Percentiles rank a stretch among this genome's conserved stretches.
Evolutionary conservation across 2,888 invertebrate species (phyloP).

Genomic region (Ecdyonurus torrentis): DNA sequence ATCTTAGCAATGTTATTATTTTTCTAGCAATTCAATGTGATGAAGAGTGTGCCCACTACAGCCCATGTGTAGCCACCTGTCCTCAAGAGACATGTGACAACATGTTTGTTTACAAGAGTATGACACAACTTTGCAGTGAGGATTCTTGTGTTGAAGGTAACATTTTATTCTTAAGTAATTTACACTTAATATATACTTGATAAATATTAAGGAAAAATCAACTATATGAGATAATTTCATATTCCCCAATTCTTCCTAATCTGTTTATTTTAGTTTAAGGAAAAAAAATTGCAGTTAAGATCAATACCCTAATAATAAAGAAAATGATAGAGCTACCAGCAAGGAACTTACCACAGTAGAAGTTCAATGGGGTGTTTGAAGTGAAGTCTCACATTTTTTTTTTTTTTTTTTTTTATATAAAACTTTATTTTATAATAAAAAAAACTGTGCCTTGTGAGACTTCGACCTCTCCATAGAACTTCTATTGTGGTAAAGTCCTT

Average conservation of each 20-base stretch:
- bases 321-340: too few species aligned
- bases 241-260: too few species aligned
- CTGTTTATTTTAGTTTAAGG: too few species aligned
- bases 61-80: slow-evolving; percentile 65
- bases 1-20: slow-evolving; percentile 13
- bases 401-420: slow-evolving; percentile 1
- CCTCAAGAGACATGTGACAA: slow-evolving; percentile 76
- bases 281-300: too few species aligned
- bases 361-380: too few species aligned
- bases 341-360: too few species aligned
- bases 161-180: slow-evolving; percentile 12
- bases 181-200: not conserved
- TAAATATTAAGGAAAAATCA: not conserved
- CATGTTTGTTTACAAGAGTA: slow-evolving; percentile 38
- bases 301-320: too few species aligned
- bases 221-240: too few species aligned
- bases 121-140: slow-evolving; percentile 46
- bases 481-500: too few species aligned
- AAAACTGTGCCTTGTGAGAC: too few species aligned
- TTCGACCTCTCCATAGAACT: too few species aligned
- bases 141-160: slow-evolving; percentile 65
- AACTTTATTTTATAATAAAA: too few species aligned
- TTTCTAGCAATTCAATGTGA: slow-evolving; percentile 73
- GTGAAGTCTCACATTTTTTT: not conserved
- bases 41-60: slow-evolving; percentile 59